These are phyloP conservation scores for Perizoma affinitatum DNA, from an alignment of 2,888 invertebrate genomes.

Conservation along the genomic window DNA sequence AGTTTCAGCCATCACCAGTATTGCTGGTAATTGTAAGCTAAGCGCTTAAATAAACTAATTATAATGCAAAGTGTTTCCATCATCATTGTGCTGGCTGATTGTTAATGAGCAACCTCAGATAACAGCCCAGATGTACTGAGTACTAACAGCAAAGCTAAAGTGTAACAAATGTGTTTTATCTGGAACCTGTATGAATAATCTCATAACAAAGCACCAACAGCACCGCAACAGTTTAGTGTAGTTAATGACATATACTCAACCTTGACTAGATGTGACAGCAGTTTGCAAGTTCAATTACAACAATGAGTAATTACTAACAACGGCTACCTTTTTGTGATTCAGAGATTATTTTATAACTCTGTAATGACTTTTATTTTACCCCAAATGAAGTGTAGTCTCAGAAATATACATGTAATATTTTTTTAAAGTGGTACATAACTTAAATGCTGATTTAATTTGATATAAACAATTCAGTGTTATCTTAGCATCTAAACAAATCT, in stretches of 20 bases:
- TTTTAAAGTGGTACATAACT: no score
- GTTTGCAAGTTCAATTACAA: constrained; percentile 17
- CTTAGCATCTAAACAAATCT: no score
- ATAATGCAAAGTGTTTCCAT: constrained; percentile 31
- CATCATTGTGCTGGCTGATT: constrained; percentile 25
- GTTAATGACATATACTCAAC: no score
- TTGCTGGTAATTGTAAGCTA: background rate
- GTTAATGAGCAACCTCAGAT: constrained; percentile 22
- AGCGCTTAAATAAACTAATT: constrained; percentile 17
- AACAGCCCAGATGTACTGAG: constrained; percentile 11
- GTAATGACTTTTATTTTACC: no score
- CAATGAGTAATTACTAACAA: constrained; percentile 11
- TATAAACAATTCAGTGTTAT: no score
- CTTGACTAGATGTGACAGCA: constrained; percentile 5
- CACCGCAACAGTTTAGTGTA: no score
- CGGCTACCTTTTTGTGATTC: constrained; percentile 7
- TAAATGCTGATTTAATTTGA: no score
- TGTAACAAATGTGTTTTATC: constrained; percentile 16
- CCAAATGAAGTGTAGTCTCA: no score
- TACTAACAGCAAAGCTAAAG: constrained; percentile 10
- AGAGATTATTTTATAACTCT: background rate
- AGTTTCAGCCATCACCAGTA: constrained; percentile 17
- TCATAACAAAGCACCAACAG: constrained; percentile 6
- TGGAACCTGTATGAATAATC: constrained; percentile 1
- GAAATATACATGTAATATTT: no score